These are phyloP conservation scores for Leptogaster cylindrica DNA, from an alignment of 2,888 invertebrate species.

Conservation along the genomic window DNA sequence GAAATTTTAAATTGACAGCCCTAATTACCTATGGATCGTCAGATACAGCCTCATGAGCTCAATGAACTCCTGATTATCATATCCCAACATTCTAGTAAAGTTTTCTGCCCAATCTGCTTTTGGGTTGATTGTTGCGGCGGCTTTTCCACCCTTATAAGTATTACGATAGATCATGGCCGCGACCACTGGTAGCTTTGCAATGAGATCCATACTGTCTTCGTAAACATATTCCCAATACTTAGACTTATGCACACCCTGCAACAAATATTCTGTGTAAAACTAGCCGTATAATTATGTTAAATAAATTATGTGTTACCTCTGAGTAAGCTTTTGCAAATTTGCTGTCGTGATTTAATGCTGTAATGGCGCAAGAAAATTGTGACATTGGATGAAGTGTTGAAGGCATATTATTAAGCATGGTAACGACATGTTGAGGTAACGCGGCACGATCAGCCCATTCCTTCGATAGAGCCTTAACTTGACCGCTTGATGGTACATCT, in stretches of 20 bases:
- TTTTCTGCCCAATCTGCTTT: slow-evolving; percentile 85
- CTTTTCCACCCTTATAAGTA: slow-evolving; percentile 70
- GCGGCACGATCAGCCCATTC: slow-evolving; percentile 78
- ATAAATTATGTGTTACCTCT: slow-evolving; percentile 53
- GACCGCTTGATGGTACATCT: slow-evolving; percentile 81
- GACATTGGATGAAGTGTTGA: slow-evolving; percentile 84
- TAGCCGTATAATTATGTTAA: neutral
- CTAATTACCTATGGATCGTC: slow-evolving; percentile 72
- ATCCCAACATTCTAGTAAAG: slow-evolving; percentile 82
- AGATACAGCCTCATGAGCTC: slow-evolving; percentile 86
- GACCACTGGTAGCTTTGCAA: slow-evolving; percentile 85
- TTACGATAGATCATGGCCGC: slow-evolving; percentile 88
- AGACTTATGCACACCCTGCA: slow-evolving; percentile 71
- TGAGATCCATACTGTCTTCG: slow-evolving; percentile 86
- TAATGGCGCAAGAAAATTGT: slow-evolving; percentile 81
- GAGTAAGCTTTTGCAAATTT: slow-evolving; percentile 81
- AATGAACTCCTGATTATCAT: slow-evolving; percentile 73
- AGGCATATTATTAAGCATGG: slow-evolving; percentile 83
- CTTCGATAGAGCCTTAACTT: slow-evolving; percentile 73
- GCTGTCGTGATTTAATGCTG: slow-evolving; percentile 82
- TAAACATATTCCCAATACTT: slow-evolving; percentile 81
- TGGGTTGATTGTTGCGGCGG: slow-evolving; percentile 78
- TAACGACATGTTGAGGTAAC: slow-evolving; percentile 81
- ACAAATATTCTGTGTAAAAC: neutral
- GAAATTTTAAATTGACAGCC: slow-evolving; percentile 14